Base-by-base conservation (phyloP, 1,140 invertebrate species). In the Mamestra configurata region DNA sequence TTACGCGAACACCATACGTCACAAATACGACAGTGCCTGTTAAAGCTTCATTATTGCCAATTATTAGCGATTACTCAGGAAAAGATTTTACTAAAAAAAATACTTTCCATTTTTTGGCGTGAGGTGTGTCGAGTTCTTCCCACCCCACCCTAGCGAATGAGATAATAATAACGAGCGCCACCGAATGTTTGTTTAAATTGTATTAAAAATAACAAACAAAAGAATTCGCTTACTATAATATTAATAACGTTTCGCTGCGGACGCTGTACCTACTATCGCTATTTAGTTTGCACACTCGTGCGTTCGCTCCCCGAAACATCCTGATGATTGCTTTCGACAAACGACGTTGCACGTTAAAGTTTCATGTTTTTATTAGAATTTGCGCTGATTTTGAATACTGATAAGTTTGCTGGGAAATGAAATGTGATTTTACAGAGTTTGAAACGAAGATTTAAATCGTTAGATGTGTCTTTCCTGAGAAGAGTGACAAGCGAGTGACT, bases 131-230 rank as follows among this genome's bases (percentile, higher is more conserved):
- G 55, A 27, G 55, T 4, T 22, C 20, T 22, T 6, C 55, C 55
- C 55, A 59, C 24, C 27, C 24, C 55, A 31, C 55, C 24, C 55
- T 20, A 7, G 20, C 0, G 11, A 24, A 57, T 15, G 24, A 27
- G 55, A 59, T 59, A 59, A 31, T 31, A 5, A 59, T 59, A 59
- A 31, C 55, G 55, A 22, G 22, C 24, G 24, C 10, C 22, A 15
- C 55, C 13, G 24, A 31, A n/a, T n/a, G 24, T 31, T 59, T 59
- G 55, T 59, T 59, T 59, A 59, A 59, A 22, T 59, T 59, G 55
- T 59, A 57, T 57, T 57, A 57, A 57, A 57, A 15, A 27, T 59
- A 59, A 59, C 55, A 59, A 59, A 31, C 55, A 31, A 27, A 59
- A 22, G 55, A 59, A 59, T 59, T 59, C 55, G 55, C 24, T 24